Conservation (phyloP, 2,888 invertebrate species). For the Parnassius smintheus region DNA sequence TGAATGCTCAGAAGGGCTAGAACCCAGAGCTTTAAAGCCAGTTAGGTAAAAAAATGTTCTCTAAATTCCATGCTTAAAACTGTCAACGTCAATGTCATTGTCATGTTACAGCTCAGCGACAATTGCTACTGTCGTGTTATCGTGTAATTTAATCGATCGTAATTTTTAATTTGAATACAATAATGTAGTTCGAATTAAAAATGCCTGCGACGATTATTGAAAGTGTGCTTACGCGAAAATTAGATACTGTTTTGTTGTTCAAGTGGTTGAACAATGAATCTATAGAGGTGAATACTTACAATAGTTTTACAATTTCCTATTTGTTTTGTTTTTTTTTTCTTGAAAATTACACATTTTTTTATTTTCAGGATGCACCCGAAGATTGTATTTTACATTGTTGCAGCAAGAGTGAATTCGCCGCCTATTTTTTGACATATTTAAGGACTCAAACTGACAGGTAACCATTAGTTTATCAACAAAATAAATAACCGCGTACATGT, state of each 20-base stretch:
- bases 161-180: neutral
- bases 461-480: slow-evolving; percentile 20
- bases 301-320: slow-evolving; percentile 29
- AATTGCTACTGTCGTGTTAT: neutral
- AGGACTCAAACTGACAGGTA: slow-evolving; percentile 79
- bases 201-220: slow-evolving; percentile 76
- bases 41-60: no score
- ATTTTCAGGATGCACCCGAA: slow-evolving; percentile 59
- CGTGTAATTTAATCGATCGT: neutral
- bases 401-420: slow-evolving; percentile 76
- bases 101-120: neutral
- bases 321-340: slow-evolving; percentile 18
- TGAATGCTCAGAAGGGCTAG: no score
- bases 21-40: no score
- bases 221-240: slow-evolving; percentile 66
- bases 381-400: slow-evolving; percentile 63
- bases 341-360: neutral
- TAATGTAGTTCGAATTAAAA: slow-evolving; percentile 38
- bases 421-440: slow-evolving; percentile 79
- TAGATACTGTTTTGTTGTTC: slow-evolving; percentile 56
- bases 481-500: no score
- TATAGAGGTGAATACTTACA: slow-evolving; percentile 64
- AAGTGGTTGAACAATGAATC: slow-evolving; percentile 71
- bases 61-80: no score
- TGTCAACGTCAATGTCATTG: slow-evolving; percentile 22